A percentile compares a stretch with the other conserved stretches of the same genome.
Evolutionary conservation across 2,888 invertebrate species (phyloP).

Genomic region (Cremastobaeus sp.): DNA sequence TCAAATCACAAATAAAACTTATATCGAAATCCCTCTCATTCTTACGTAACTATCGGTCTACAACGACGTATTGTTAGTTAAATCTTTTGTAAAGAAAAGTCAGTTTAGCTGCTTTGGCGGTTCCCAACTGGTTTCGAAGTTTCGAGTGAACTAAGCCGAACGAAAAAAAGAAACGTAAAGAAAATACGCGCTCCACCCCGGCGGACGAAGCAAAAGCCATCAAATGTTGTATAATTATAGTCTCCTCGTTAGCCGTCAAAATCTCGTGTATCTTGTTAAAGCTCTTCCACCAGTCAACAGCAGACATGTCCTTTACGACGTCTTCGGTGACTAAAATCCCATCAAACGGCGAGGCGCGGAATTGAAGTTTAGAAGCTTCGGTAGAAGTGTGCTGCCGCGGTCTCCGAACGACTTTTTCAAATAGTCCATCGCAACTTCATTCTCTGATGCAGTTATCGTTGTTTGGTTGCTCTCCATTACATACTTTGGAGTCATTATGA

Average conservation of each 20-base stretch:
- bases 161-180: no score
- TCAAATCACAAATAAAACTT: no score
- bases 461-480: constrained; percentile 6
- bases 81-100: constrained; percentile 22
- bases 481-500: constrained; percentile 17
- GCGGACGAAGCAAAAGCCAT: no score
- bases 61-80: constrained; percentile 11
- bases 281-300: constrained; percentile 30
- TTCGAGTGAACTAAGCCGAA: no score
- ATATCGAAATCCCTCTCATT: neutral
- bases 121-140: no score
- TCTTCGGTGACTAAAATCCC: constrained; percentile 21
- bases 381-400: constrained; percentile 15
- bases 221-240: constrained; percentile 20
- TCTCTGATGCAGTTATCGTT: constrained; percentile 2
- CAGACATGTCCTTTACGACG: constrained; percentile 19
- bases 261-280: constrained; percentile 21
- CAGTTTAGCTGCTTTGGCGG: no score
- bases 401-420: constrained; percentile 7
- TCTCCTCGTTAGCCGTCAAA: constrained; percentile 17
- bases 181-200: no score
- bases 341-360: constrained; percentile 23
- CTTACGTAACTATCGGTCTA: neutral
- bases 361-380: constrained; percentile 29
- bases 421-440: constrained; percentile 16